These are phyloP conservation scores for Cremastinae sp. DNA, from an alignment of 2,888 invertebrate genomes.

Conservation along the genomic window DNA sequence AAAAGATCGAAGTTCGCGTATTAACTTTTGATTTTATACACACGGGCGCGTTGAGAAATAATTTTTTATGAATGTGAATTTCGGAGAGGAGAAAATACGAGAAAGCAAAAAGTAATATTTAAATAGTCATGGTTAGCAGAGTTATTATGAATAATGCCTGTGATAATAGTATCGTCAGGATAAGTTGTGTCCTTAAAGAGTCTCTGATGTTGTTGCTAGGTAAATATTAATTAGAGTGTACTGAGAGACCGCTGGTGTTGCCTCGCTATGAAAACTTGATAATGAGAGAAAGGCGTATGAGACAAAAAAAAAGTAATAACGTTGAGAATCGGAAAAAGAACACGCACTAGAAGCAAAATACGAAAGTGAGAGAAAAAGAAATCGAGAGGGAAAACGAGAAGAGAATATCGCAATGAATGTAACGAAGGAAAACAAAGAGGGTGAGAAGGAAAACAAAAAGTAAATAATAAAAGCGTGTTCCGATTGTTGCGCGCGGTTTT, in stretches of 20 bases:
- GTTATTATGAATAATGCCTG: conserved; percentile 84
- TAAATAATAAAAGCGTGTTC: conserved; percentile 5
- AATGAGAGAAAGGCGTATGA: conserved; percentile 32
- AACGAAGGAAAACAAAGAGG: conserved; percentile 4
- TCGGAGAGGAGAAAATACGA: conserved; percentile 53
- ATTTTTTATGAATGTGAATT: conserved; percentile 47
- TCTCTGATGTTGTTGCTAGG: conserved; percentile 82
- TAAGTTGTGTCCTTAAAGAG: conserved; percentile 86
- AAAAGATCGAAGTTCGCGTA: too few relatives aligned
- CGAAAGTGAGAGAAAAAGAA: conserved; percentile 63
- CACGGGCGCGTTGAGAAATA: conserved; percentile 51
- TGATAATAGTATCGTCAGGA: conserved; percentile 87
- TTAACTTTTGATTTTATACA: conserved; percentile 68
- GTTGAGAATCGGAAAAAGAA: conserved; percentile 33
- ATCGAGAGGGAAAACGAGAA: conserved; percentile 13
- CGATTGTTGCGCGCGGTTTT: too few relatives aligned
- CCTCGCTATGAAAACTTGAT: conserved; percentile 59
- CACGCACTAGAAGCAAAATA: conserved; percentile 11
- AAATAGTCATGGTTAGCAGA: conserved; percentile 79
- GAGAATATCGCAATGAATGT: conserved; percentile 18
- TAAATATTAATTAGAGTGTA: conserved; percentile 75
- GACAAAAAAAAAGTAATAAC: conserved; percentile 35
- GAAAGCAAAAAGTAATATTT: conserved; percentile 71
- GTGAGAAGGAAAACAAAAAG: neutral
- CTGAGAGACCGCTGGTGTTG: conserved; percentile 59